Conservation (phyloP, 2,113 vertebrate genomes). For the Spheniscus mendiculus region DNA sequence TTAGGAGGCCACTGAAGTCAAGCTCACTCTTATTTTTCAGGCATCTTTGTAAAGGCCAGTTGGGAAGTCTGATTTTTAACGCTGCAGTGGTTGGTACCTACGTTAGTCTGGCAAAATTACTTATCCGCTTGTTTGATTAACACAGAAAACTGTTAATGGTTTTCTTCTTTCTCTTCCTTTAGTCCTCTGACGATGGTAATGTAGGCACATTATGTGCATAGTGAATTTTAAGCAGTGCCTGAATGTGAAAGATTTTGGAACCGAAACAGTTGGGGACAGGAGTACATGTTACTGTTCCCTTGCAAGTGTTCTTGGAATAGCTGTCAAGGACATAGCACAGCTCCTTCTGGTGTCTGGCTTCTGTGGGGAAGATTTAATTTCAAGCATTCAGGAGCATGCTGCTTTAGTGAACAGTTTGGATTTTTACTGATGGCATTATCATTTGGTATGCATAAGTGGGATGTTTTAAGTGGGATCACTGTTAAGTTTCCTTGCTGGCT, state of each 20-base stretch:
- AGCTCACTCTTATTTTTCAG: background rate
- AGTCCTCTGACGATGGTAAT: background rate
- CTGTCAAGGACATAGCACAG: slow-evolving; percentile 23
- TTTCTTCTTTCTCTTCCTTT: background rate
- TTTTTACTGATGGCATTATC: slow-evolving; percentile 61
- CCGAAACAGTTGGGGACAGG: slow-evolving; percentile 29
- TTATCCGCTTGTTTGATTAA: background rate
- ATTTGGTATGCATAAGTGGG: slow-evolving; percentile 67
- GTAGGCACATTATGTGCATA: background rate
- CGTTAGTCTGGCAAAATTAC: background rate
- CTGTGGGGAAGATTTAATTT: slow-evolving; percentile 24
- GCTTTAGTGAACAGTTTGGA: slow-evolving; percentile 29
- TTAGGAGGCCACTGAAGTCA: background rate
- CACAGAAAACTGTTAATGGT: background rate
- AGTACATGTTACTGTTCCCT: slow-evolving; percentile 11
- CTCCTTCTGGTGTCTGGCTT: slow-evolving; percentile 62
- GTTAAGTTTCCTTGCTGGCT: slow-evolving; percentile 63
- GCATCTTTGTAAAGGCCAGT: background rate
- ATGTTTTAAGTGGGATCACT: slow-evolving; percentile 67
- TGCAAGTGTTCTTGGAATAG: slow-evolving; percentile 54
- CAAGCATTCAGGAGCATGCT: background rate
- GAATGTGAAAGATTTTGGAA: slow-evolving; percentile 21
- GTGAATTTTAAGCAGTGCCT: slow-evolving; percentile 37
- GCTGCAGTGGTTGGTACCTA: background rate
- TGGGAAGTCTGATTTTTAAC: background rate